Evolutionary conservation across 1,140 invertebrate genomes (phyloP).

Genomic region (Micrasema longulum): DNA sequence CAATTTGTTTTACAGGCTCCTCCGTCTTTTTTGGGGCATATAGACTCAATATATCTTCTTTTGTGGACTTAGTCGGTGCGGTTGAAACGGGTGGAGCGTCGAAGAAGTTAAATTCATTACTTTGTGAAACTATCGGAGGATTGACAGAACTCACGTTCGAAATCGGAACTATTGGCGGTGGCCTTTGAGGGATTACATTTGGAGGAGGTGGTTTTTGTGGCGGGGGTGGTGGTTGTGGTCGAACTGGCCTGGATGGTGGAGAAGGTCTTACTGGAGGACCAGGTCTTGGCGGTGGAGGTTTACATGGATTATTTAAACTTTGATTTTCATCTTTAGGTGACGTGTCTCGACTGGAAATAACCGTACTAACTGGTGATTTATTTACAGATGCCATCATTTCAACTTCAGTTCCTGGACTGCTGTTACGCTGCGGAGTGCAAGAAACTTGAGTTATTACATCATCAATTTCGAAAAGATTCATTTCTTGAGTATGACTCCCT

Average conservation of each 20-base stretch:
- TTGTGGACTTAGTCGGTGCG: conserved; percentile 63
- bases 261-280: conserved; percentile 62
- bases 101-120: conserved; percentile 60
- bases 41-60: conserved; percentile 75
- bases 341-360: conserved; percentile 48
- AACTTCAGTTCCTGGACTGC: conserved; percentile 35
- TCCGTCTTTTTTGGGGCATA: conserved; percentile 69
- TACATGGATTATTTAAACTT: conserved; percentile 35
- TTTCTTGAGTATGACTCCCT: conserved; percentile 33
- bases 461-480: conserved; percentile 53
- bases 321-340: conserved; percentile 54
- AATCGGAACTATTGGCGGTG: conserved; percentile 56
- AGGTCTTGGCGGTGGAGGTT: conserved; percentile 57
- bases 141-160: conserved; percentile 55
- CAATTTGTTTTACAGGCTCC: conserved; percentile 63
- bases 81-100: conserved; percentile 59
- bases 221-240: conserved; percentile 44
- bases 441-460: conserved; percentile 49
- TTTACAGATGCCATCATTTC: conserved; percentile 32
- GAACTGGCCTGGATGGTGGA: conserved; percentile 58
- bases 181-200: conserved; percentile 54
- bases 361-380: background rate
- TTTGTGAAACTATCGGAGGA: conserved; percentile 55
- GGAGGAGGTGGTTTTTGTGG: conserved; percentile 50
- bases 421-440: conserved; percentile 50